phyloP scores from a whole-genome alignment of 2,113 vertebrate species.

The Alectura lathami region DNA sequence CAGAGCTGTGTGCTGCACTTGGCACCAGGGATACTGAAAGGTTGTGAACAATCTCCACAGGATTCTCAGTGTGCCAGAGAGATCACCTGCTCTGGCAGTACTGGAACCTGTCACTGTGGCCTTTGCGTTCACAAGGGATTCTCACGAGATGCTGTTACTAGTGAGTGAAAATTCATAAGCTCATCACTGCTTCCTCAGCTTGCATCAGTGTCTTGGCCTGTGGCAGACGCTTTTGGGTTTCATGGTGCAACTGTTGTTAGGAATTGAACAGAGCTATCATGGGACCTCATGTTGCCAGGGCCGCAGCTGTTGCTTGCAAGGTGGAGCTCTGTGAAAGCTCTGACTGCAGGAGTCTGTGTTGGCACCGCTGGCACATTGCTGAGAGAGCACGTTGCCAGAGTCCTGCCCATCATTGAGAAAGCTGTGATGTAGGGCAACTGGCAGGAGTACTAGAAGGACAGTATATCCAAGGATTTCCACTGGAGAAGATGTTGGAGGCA shows the following conservation, averaged over 20 bases:
- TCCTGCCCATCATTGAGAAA: neutral
- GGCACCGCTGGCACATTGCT: fast-evolving
- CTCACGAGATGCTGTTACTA: neutral
- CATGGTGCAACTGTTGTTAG: neutral
- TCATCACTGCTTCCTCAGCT: neutral
- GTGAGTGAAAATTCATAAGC: neutral
- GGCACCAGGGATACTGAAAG: neutral
- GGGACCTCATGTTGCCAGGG: neutral
- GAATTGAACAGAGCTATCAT: neutral
- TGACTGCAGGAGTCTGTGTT: fast-evolving
- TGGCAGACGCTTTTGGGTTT: neutral
- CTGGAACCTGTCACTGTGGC: neutral
- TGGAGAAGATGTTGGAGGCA: neutral
- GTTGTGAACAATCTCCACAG: neutral
- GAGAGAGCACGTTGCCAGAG: neutral
- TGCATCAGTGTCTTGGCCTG: neutral
- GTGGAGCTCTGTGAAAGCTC: neutral
- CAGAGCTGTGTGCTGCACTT: neutral
- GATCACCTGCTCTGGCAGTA: neutral
- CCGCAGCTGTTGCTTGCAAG: neutral
- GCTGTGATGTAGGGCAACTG: neutral
- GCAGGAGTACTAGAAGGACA: neutral
- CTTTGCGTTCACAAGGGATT: neutral
- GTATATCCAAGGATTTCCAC: neutral
- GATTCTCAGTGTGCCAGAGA: neutral